Conservation (phyloP, 2,113 vertebrate genomes). For the Copsychus sechellarum region DNA sequence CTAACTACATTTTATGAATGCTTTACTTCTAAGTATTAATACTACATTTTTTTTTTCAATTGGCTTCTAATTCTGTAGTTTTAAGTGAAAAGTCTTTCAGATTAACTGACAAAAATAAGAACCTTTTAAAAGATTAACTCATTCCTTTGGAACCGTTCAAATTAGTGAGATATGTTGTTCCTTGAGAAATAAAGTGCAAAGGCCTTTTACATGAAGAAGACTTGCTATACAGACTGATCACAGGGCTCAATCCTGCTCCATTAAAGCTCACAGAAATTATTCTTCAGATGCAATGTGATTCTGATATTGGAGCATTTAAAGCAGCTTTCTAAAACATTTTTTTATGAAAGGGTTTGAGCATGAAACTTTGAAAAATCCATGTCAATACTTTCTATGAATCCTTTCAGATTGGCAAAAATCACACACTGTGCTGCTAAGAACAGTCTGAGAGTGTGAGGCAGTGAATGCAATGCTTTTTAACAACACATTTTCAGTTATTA, state of each 20-base stretch:
- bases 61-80: background rate
- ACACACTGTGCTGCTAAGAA: background rate
- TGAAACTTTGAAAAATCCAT: background rate
- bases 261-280: background rate
- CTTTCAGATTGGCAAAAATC: slow-evolving; percentile 25
- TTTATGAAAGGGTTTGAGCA: background rate
- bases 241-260: background rate
- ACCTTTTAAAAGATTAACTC: background rate
- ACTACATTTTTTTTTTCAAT: background rate
- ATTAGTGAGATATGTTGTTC: background rate
- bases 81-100: background rate
- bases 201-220: background rate
- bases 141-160: background rate
- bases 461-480: slow-evolving; percentile 60
- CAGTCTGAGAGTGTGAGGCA: slow-evolving; percentile 12
- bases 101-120: background rate
- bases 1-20: background rate
- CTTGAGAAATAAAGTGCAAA: background rate
- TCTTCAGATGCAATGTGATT: background rate
- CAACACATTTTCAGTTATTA: slow-evolving; percentile 76
- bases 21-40: background rate
- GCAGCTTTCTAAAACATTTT: background rate
- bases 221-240: background rate
- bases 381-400: background rate
- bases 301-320: background rate